Evolutionary conservation across 2,797 vertebrate species (phyloP).

Genomic region (Aselliscus stoliczkanus): DNA sequence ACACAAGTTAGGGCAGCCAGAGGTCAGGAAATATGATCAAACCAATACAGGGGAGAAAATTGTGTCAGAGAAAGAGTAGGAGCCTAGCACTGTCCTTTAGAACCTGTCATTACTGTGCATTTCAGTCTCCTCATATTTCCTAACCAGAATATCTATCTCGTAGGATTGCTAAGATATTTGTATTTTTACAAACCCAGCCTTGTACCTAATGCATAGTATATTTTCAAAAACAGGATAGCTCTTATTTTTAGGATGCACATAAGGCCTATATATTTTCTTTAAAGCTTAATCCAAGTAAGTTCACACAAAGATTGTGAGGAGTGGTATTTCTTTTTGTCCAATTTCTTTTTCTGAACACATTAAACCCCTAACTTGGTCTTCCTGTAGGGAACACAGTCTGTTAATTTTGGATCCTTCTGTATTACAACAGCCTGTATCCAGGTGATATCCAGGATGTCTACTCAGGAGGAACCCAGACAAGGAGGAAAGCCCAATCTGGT

Average conservation of each 20-base stretch:
- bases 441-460: constrained; percentile 61
- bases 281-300: constrained; percentile 29
- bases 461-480: constrained; percentile 63
- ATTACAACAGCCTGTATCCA: constrained; percentile 56
- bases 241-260: background rate
- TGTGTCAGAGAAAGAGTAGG: background rate
- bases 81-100: background rate
- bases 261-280: background rate
- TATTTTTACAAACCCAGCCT: background rate
- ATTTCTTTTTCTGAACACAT: constrained; percentile 32
- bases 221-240: constrained; percentile 20
- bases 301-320: background rate
- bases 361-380: constrained; percentile 25
- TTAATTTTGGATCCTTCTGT: constrained; percentile 47
- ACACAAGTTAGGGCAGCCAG: background rate
- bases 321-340: constrained; percentile 4
- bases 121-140: background rate
- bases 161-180: background rate
- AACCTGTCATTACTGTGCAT: background rate
- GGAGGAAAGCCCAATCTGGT: constrained; percentile 69
- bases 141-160: background rate
- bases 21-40: constrained; percentile 40
- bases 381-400: constrained; percentile 64
- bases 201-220: background rate
- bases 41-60: background rate